A percentile compares a stretch with the other conserved stretches of the same genome.
These are phyloP conservation scores for Harpalus rubripes DNA, from an alignment of 2,888 invertebrate genomes.

Conservation along the genomic window DNA sequence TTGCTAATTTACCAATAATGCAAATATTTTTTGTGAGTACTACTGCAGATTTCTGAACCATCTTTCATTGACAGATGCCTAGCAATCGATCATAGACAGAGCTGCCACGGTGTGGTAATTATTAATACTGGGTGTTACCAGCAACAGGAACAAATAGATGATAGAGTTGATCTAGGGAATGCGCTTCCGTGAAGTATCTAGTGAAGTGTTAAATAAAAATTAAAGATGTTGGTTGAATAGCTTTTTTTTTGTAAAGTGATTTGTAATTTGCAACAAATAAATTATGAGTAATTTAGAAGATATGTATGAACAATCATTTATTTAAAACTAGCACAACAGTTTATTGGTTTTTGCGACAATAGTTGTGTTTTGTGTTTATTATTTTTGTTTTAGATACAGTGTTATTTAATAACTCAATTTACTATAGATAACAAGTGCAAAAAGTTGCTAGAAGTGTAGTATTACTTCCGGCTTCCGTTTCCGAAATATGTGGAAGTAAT, in stretches of 20 bases:
- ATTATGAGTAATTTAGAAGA: conserved; percentile 3
- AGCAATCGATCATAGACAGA: conserved; percentile 53
- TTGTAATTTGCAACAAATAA: background rate
- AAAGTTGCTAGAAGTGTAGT: too few species aligned
- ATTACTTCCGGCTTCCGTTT: too few species aligned
- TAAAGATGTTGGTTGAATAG: background rate
- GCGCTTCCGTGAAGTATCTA: conserved; percentile 54
- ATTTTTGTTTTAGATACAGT: too few species aligned
- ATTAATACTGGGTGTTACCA: conserved; percentile 39
- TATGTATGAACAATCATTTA: background rate
- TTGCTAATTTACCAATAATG: too few species aligned
- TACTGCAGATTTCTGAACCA: background rate
- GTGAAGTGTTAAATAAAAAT: conserved; percentile 39
- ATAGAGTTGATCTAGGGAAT: conserved; percentile 26
- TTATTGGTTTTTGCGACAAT: background rate
- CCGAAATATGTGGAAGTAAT: too few species aligned
- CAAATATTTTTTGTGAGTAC: background rate
- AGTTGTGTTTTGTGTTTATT: too few species aligned
- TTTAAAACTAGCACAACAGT: background rate
- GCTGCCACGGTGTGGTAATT: conserved; percentile 50
- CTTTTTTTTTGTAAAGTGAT: conserved; percentile 5
- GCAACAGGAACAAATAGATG: conserved; percentile 28
- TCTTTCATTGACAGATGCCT: conserved; percentile 59
- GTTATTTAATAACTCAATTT: too few species aligned
- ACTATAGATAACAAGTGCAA: too few species aligned